Evolutionary conservation across 2,113 vertebrate genomes (phyloP).

Genomic region (Cranoglanis bouderius): DNA sequence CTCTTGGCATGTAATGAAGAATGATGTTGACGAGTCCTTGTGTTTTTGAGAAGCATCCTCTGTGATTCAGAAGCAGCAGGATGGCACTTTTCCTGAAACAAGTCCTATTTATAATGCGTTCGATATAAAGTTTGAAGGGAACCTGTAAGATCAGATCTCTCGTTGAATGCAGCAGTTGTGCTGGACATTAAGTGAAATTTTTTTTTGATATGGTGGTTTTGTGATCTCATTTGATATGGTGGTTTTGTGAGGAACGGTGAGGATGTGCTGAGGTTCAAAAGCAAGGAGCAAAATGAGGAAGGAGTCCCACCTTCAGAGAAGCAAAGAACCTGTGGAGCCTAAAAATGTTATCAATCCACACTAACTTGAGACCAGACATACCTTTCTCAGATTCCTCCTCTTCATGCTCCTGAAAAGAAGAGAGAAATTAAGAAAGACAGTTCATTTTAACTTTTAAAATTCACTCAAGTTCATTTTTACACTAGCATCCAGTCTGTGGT

Average conservation of each 20-base stretch:
- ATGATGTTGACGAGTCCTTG: background rate
- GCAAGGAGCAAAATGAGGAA: slow-evolving; percentile 38
- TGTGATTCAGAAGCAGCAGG: background rate
- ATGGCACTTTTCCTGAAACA: background rate
- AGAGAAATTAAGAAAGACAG: background rate
- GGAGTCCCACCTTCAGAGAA: slow-evolving; percentile 43
- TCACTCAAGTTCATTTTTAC: background rate
- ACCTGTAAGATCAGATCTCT: background rate
- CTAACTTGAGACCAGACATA: slow-evolving; percentile 75
- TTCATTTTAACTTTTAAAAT: background rate
- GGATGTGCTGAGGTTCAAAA: slow-evolving; percentile 10
- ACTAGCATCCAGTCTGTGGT: background rate
- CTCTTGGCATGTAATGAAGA: slow-evolving; percentile 4
- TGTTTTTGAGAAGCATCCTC: background rate
- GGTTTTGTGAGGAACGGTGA: background rate
- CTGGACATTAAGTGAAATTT: background rate
- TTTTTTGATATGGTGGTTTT: background rate
- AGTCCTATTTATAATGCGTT: background rate
- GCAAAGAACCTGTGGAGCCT: slow-evolving; percentile 42
- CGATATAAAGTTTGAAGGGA: slow-evolving; percentile 22
- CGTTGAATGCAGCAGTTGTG: slow-evolving; percentile 28
- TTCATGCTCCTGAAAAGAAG: slow-evolving; percentile 82
- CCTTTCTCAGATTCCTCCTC: slow-evolving; percentile 94
- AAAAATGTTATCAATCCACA: slow-evolving; percentile 40
- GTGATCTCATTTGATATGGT: background rate